phyloP scores from a whole-genome alignment of 1,140 invertebrate genomes.

The Camponotus pennsylvanicus region DNA sequence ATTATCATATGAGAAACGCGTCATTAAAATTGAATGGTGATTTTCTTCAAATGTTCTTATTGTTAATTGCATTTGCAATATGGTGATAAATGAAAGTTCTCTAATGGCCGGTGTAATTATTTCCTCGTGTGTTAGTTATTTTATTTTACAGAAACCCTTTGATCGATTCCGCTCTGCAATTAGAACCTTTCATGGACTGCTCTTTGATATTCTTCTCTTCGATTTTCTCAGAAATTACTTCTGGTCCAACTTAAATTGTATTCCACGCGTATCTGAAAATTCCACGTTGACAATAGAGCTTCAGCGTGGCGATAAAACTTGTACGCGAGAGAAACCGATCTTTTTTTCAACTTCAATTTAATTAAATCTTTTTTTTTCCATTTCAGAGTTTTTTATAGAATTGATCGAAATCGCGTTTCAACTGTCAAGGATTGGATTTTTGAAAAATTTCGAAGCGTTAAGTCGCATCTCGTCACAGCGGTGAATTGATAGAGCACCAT shows the following conservation, averaged over 20 bases:
- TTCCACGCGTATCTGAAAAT: not conserved
- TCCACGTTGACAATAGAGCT: not conserved
- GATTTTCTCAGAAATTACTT: constrained; percentile 2
- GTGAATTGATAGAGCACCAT: constrained; percentile 37
- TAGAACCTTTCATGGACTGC: constrained; percentile 33
- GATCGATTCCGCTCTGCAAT: constrained; percentile 21
- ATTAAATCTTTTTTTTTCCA: not conserved
- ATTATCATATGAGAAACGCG: not conserved
- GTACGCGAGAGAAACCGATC: not conserved
- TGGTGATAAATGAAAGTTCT: not conserved
- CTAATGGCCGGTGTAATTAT: constrained; percentile 49
- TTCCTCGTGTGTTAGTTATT: constrained; percentile 42
- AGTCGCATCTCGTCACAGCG: constrained; percentile 21
- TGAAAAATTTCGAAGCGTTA: constrained; percentile 1
- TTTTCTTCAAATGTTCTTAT: constrained; percentile 49
- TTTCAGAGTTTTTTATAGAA: not conserved
- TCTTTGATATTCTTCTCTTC: constrained; percentile 23
- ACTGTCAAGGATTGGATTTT: not conserved
- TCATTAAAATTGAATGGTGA: constrained; percentile 20
- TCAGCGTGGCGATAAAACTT: not conserved
- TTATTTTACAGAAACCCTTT: constrained; percentile 37
- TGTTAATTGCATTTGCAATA: constrained; percentile 39
- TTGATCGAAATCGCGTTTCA: constrained; percentile 1
- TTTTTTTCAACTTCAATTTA: not conserved
- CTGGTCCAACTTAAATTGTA: not conserved